phyloP scores from a whole-genome alignment of 2,797 vertebrate species.

The Ammospiza maritima region DNA sequence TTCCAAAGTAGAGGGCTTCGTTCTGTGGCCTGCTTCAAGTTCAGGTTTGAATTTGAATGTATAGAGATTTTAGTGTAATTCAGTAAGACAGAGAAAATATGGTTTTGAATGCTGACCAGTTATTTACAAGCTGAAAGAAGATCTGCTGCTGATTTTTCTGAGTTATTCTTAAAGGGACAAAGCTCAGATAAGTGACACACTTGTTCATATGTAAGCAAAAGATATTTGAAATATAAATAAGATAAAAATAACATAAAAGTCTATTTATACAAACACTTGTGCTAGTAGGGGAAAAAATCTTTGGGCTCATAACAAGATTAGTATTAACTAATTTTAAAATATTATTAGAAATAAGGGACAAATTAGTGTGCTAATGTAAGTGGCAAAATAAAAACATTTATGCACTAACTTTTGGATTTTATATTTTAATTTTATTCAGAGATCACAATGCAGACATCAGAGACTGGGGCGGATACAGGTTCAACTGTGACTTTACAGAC shows the following conservation, averaged over 20 bases:
- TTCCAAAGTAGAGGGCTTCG: background rate
- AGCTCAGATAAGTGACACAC: background rate
- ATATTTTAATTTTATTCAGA: constrained; percentile 69
- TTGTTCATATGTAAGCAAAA: background rate
- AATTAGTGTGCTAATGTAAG: background rate
- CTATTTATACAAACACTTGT: background rate
- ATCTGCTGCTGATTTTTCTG: background rate
- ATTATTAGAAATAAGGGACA: background rate
- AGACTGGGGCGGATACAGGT: constrained; percentile 83
- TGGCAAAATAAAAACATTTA: background rate
- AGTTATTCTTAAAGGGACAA: background rate
- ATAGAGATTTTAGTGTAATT: background rate
- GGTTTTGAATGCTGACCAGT: background rate
- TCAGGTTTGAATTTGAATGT: background rate
- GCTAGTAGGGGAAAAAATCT: background rate
- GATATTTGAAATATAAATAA: background rate
- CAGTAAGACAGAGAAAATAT: background rate
- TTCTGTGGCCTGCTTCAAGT: background rate
- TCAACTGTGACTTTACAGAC: constrained; percentile 85
- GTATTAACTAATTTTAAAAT: background rate
- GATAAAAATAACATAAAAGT: background rate
- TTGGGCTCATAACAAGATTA: background rate
- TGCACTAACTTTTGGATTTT: constrained; percentile 38
- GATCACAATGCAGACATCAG: constrained; percentile 85
- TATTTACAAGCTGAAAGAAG: background rate